Base-by-base conservation (phyloP, 37 sponge, comb jelly and placozoan genomes). In the Bolinopsis microptera region DNA sequence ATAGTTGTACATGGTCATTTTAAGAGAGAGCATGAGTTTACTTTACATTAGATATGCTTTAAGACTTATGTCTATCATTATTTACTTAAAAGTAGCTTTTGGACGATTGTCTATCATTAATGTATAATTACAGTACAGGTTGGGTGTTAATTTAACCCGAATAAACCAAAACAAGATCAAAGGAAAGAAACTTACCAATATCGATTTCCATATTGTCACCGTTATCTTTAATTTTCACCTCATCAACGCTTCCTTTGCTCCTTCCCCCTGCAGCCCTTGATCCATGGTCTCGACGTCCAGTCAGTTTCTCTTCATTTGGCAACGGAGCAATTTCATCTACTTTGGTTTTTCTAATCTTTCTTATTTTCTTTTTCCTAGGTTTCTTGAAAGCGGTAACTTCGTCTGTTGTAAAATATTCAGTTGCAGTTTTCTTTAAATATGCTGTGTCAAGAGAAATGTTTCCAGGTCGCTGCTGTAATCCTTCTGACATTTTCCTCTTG, bases 371-470 rank as follows among this genome's bases (percentile, higher is more conserved):
- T 94, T 95, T 96, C 93, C 95, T 96, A 0, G 96, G 96, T 67
- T 95, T 97, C 69, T 94, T 95, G 69, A 97, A 97, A 39, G 68
- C 18, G 32, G 93, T 96, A 96, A 97, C 95, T 92, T 97, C 98
- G 34, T 97, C 98, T 13, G 24, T 69, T 33, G 97, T 96, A 93
- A 94, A 97, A 94, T 96, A 97, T 74, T 96, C 97, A n/a, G 88
- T 61, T 35, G 97, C 96, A 28, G 90, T 40, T 38, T 40, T 86
- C 28, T 36, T 3, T 0, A 86, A 34, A 48, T 86, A 25, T 22
- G 41, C 8, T 0, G 27, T 86, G 24, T 39, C 90, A 3, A 86
- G 61, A 3, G 61, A 39, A 26, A 86, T 30, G 26, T 86, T 86
- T 86, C 61, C 61, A 23, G 90, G 48, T 34, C 22, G 38, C 39